Evolutionary conservation across 1,140 invertebrate species (phyloP).

Genomic region (Neodiprion fabricii): DNA sequence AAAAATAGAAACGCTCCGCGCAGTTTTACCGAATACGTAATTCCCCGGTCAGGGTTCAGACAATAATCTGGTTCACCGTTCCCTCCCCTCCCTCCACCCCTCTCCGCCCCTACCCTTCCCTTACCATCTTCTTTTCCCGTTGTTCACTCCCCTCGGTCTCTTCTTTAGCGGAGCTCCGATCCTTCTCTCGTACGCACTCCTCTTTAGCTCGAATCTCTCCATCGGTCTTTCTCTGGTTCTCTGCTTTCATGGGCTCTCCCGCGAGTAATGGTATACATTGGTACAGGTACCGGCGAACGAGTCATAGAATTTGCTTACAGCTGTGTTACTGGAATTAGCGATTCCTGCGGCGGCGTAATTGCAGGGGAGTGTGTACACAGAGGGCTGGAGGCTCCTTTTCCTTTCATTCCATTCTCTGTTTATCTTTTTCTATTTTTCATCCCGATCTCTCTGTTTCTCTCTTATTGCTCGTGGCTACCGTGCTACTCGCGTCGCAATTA

Average conservation of each 20-base stretch:
- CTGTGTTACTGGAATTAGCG: slow-evolving; percentile 27
- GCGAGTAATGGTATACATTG: neutral
- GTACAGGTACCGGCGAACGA: neutral
- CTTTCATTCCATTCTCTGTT: slow-evolving; percentile 5
- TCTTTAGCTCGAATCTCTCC: slow-evolving; percentile 2
- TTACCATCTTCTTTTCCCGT: slow-evolving; percentile 17
- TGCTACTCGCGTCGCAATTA: no score
- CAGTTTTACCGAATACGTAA: slow-evolving; percentile 51
- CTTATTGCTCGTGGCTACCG: neutral
- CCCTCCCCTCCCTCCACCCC: no score
- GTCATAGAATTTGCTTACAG: neutral
- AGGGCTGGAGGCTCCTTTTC: slow-evolving; percentile 3
- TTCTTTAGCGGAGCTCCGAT: slow-evolving; percentile 17
- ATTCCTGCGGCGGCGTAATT: slow-evolving; percentile 41
- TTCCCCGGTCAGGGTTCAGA: slow-evolving; percentile 50
- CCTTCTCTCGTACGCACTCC: slow-evolving; percentile 21
- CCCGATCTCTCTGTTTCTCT: slow-evolving; percentile 22
- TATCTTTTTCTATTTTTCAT: slow-evolving; percentile 24
- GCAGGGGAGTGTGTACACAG: slow-evolving; percentile 23
- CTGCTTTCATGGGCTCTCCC: neutral
- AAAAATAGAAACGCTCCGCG: slow-evolving; percentile 25
- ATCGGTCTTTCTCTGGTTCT: neutral
- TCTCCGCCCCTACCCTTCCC: neutral
- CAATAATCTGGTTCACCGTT: slow-evolving; percentile 55
- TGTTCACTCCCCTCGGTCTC: neutral